phyloP scores from a whole-genome alignment of 1,140 invertebrate genomes.

The Micrasema longulum region DNA sequence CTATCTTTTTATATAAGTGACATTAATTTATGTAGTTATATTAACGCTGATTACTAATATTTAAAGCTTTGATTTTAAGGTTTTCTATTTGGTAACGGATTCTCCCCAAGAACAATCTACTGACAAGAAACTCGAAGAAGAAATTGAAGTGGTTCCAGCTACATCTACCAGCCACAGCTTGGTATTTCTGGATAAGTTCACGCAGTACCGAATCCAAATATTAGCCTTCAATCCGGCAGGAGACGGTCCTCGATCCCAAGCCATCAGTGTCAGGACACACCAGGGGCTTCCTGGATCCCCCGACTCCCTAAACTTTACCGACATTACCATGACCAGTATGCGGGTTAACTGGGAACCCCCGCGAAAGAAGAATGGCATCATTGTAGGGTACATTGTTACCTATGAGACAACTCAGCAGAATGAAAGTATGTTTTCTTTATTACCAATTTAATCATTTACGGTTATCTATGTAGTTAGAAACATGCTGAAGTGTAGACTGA shows the following conservation, averaged over 20 bases:
- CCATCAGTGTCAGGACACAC: slow-evolving; percentile 82
- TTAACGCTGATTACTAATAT: too few species aligned
- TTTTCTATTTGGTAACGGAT: slow-evolving; percentile 84
- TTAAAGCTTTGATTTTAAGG: slow-evolving; percentile 62
- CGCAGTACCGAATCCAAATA: slow-evolving; percentile 92
- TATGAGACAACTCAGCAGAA: slow-evolving; percentile 95
- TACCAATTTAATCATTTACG: too few species aligned
- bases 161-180: slow-evolving; percentile 84
- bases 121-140: slow-evolving; percentile 80
- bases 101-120: slow-evolving; percentile 80
- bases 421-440: slow-evolving; percentile 76
- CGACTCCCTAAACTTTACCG: slow-evolving; percentile 83
- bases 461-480: too few species aligned
- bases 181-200: slow-evolving; percentile 93
- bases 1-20: too few species aligned
- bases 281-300: slow-evolving; percentile 89
- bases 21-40: too few species aligned
- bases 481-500: too few species aligned
- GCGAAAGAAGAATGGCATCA: slow-evolving; percentile 88
- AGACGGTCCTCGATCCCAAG: slow-evolving; percentile 88
- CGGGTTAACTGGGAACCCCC: slow-evolving; percentile 94
- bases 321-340: slow-evolving; percentile 96
- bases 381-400: slow-evolving; percentile 91
- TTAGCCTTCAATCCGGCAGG: slow-evolving; percentile 97
- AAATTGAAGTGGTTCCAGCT: slow-evolving; percentile 92